These are phyloP conservation scores for Yasuhikotakia modesta DNA, from an alignment of 2,797 vertebrate species.

Conservation along the genomic window DNA sequence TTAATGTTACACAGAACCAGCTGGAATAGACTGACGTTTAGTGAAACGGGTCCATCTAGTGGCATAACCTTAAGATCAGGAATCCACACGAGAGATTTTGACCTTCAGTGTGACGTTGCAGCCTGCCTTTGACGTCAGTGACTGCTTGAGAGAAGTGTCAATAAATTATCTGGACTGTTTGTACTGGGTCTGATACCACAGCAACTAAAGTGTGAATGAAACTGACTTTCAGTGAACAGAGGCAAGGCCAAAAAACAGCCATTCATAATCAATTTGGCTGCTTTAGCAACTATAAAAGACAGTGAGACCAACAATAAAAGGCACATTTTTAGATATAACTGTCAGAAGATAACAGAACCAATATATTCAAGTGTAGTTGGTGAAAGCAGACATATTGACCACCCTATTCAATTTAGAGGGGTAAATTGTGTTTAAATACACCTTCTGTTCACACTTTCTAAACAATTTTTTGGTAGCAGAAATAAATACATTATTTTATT, in stretches of 20 bases:
- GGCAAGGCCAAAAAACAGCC: neutral
- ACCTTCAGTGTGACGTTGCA: neutral
- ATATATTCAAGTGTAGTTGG: no score
- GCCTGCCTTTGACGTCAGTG: neutral
- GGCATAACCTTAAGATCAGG: slow-evolving; percentile 1
- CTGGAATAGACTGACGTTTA: neutral
- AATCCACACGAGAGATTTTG: neutral
- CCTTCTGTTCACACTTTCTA: neutral
- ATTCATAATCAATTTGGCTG: neutral
- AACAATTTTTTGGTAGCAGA: no score
- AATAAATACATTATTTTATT: no score
- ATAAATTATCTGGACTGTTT: neutral
- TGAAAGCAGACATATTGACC: no score
- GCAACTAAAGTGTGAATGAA: neutral
- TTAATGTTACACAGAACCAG: neutral
- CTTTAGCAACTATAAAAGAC: neutral
- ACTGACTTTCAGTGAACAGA: neutral
- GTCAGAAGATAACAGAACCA: neutral
- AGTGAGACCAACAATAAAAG: neutral
- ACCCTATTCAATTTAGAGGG: no score
- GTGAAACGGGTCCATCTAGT: slow-evolving; percentile 36
- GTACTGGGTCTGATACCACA: neutral
- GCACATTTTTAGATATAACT: neutral
- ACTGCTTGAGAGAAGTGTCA: neutral
- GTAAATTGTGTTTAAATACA: no score